phyloP scores from a whole-genome alignment of 2,888 invertebrate genomes.

The Ypsolopha sequella region DNA sequence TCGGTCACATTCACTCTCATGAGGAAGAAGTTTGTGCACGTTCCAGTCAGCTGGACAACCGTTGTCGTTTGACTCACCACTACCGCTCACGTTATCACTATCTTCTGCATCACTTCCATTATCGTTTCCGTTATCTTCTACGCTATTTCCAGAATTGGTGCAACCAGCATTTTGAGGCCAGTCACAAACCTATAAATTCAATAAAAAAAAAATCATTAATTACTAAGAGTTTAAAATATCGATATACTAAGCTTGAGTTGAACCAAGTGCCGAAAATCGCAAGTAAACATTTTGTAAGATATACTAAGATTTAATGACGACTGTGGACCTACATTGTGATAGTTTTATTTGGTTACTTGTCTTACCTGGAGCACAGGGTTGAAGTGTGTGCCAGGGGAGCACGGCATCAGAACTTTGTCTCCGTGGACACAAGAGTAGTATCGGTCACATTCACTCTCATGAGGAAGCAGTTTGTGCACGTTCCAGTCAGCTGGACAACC shows the following conservation, averaged over 20 bases:
- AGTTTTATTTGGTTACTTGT: neutral
- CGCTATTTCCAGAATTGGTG: neutral
- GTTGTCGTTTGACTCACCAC: constrained; percentile 14
- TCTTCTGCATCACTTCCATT: constrained; percentile 5
- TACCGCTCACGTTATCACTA: neutral
- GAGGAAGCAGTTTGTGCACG: constrained; percentile 11
- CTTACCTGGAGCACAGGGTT: constrained; percentile 10
- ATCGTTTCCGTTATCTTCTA: neutral
- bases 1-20: constrained; percentile 21
- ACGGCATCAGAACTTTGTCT: neutral
- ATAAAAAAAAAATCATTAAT: neutral
- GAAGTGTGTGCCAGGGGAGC: constrained; percentile 9
- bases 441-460: constrained; percentile 11
- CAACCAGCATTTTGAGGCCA: constrained; percentile 18
- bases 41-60: constrained; percentile 23
- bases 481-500: constrained; percentile 11
- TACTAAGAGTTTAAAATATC: neutral
- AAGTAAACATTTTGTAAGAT: neutral
- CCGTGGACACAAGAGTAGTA: constrained; percentile 15
- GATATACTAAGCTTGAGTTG: too few species aligned
- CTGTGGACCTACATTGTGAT: neutral
- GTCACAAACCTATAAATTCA: constrained; percentile 17
- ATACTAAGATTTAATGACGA: neutral
- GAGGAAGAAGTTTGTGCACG: constrained; percentile 22
- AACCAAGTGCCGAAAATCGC: too few species aligned